These are phyloP conservation scores for Rotaria macrura DNA, from an alignment of 2,888 invertebrate species.

Conservation along the genomic window DNA sequence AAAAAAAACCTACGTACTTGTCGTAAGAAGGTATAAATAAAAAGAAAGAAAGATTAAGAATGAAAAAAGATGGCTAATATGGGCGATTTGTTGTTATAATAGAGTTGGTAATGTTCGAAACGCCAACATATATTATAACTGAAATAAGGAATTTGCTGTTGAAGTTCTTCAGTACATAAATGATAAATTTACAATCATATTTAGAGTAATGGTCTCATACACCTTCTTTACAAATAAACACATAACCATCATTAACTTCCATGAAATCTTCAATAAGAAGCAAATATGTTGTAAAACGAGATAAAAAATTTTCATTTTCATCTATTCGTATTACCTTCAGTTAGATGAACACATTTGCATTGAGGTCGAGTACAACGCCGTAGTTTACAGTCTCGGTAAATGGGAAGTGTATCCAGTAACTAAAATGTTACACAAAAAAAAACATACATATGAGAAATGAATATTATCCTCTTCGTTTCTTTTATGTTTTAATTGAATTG, in stretches of 20 bases:
- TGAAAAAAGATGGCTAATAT: not conserved
- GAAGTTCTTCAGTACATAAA: constrained; percentile 62
- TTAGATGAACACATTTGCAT: constrained; percentile 95
- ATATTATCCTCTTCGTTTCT: too few relatives aligned
- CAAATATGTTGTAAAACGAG: not conserved
- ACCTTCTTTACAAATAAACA: constrained; percentile 88
- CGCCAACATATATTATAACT: not conserved
- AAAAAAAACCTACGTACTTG: not conserved
- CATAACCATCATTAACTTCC: constrained; percentile 85
- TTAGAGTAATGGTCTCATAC: constrained; percentile 83
- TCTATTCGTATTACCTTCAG: constrained; percentile 63
- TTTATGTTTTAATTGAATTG: not conserved
- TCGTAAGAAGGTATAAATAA: not conserved
- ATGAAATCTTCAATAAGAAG: constrained; percentile 66
- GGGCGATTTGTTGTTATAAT: not conserved
- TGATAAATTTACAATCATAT: constrained; percentile 90
- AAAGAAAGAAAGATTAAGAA: not conserved
- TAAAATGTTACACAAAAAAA: constrained; percentile 56
- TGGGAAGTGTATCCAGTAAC: constrained; percentile 99
- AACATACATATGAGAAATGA: too few relatives aligned
- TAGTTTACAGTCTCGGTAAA: constrained; percentile 99
- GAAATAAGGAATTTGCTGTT: constrained; percentile 1
- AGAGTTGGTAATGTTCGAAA: not conserved
- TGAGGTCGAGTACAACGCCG: constrained; percentile 79
- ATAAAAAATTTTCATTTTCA: not conserved